Conservation (phyloP, 1,140 invertebrate species). For the Catajapyx aquilonaris region DNA sequence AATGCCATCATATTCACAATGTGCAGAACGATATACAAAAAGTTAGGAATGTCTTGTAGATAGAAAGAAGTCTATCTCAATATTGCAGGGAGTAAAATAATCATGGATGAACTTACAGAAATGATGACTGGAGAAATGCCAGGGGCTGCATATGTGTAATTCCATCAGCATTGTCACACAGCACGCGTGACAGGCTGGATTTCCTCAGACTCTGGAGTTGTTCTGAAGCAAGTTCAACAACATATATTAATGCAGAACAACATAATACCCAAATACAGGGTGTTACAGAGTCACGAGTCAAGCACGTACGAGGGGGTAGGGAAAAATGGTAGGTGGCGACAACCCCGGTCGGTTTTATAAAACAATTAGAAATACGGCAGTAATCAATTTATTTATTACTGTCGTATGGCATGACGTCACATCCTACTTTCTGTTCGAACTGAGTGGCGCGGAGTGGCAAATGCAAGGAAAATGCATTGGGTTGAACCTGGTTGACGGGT, state of each 20-base stretch:
- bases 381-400: too few species aligned
- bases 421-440: too few species aligned
- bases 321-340: too few species aligned
- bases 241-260: not conserved
- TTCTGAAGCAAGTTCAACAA: slow-evolving; percentile 17
- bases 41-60: not conserved
- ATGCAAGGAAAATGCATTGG: too few species aligned
- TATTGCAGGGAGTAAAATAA: not conserved
- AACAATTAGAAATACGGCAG: too few species aligned
- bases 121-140: slow-evolving; percentile 24
- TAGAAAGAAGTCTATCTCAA: not conserved
- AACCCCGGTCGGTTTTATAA: too few species aligned
- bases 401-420: too few species aligned
- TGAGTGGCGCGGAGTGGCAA: too few species aligned
- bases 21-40: not conserved
- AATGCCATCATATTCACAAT: not conserved
- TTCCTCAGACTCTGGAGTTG: slow-evolving; percentile 31
- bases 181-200: slow-evolving; percentile 25
- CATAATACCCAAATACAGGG: not conserved
- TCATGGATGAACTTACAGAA: slow-evolving; percentile 18
- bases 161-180: slow-evolving; percentile 34
- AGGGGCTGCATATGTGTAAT: slow-evolving; percentile 27
- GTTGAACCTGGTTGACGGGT: not conserved
- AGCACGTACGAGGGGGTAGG: too few species aligned
- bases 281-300: slow-evolving; percentile 1